Evolutionary conservation across 2,797 vertebrate species (phyloP).

Genomic region (Falco novaeseelandiae): DNA sequence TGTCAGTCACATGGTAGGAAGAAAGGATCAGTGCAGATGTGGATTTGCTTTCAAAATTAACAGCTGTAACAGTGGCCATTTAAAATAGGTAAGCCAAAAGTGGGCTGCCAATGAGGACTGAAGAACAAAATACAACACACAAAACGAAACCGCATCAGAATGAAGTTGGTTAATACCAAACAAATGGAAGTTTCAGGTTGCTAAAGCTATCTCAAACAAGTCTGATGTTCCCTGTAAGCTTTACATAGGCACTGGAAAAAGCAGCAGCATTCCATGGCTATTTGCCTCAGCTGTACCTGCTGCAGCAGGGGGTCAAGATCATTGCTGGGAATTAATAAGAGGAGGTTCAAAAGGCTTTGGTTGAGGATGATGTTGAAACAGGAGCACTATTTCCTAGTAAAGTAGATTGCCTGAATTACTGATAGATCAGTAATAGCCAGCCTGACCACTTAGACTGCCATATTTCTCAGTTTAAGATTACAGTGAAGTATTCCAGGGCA

Average conservation of each 20-base stretch:
- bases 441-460: accelerated
- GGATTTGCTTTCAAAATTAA: neutral
- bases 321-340: neutral
- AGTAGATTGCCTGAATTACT: neutral
- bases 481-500: neutral
- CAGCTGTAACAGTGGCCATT: neutral
- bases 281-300: neutral
- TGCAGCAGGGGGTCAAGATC: neutral
- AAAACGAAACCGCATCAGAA: accelerated
- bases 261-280: neutral
- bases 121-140: neutral
- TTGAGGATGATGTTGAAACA: neutral
- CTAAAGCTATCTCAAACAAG: neutral
- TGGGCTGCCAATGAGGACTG: neutral
- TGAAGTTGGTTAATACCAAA: neutral
- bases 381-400: neutral
- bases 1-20: neutral
- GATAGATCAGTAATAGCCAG: neutral
- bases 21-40: neutral
- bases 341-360: neutral
- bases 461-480: neutral
- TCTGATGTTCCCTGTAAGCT: neutral
- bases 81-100: neutral
- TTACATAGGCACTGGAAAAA: neutral
- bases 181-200: neutral